phyloP scores from a whole-genome alignment of 2,797 vertebrate genomes.

The Linurgus olivaceus region DNA sequence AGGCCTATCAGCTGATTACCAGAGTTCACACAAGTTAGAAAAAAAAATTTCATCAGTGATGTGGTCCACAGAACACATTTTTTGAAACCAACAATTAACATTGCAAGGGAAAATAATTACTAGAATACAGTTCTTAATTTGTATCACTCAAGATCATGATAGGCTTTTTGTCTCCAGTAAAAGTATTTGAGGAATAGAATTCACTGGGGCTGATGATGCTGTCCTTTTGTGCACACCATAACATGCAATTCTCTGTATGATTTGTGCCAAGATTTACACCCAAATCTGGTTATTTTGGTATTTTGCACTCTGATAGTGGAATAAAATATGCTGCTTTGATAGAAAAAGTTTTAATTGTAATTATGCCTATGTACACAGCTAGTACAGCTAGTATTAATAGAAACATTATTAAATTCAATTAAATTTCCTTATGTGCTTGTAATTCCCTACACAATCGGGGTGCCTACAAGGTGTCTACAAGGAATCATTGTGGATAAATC shows the following conservation, averaged over 20 bases:
- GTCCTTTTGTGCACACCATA: background rate
- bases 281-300: background rate
- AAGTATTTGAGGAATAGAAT: background rate
- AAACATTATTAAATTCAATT: background rate
- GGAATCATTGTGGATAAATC: background rate
- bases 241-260: background rate
- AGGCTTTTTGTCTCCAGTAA: background rate
- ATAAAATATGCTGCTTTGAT: background rate
- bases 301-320: background rate
- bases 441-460: background rate
- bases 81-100: background rate
- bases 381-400: background rate
- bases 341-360: background rate
- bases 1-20: background rate
- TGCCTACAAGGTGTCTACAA: background rate
- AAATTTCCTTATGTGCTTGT: background rate
- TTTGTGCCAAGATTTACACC: background rate
- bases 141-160: background rate
- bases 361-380: background rate
- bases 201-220: background rate
- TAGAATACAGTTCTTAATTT: background rate
- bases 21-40: background rate
- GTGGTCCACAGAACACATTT: background rate
- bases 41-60: background rate
- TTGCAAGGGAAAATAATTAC: background rate